Base-by-base conservation (phyloP, 2,888 invertebrate species). In the Epirrhoe tristata region DNA sequence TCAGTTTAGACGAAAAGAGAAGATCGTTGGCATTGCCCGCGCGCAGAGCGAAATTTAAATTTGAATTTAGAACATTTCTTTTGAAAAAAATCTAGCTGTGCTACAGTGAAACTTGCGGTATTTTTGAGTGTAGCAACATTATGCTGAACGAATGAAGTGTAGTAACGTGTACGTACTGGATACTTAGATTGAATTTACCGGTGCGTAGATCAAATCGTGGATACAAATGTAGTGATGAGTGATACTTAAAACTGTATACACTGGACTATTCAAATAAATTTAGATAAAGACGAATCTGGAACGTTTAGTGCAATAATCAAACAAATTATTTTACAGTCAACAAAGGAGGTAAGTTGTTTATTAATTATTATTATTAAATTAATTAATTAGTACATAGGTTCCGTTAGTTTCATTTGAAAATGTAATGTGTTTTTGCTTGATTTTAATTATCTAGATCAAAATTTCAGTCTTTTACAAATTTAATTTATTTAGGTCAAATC, bases 1-100 rank as follows among this genome's bases (percentile, higher is more conserved):
- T 81, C 76, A 70, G 77, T 77, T 81, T 81, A 88, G 80, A 86
- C 76, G 78, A 78, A 86, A 87, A 87, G 83, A 81, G 79, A 80
- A 78, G 73, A 84, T 74, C 68, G 82, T 68, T 69, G 80, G 86
- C 84, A 86, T 84, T 81, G 84, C 86, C 73, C 81, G 78, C 74
- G 76, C 87, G 88, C 84, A 75, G 80, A 76, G 75, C 77, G 73
- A 52, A 74, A 78, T 80, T 81, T 73, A 66, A 77, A 83, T 83
- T 86, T 74, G 72, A 84, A 81, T 77, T 75, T 75, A 62, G 71
- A 79, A 73, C 63, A 36, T 14, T 63, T 65, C 62, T 63, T 72
- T 65, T 64, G 72, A 43, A 63, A 71, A 75, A 66, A 62, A 31
- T 51, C 63, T 32, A 66, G 65, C 60, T 73, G 76, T 81, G 73